Percentiles rank a stretch among this genome's conserved stretches.
Evolutionary conservation across 2,797 vertebrate genomes (phyloP).

Genomic region (Aplochiton taeniatus): DNA sequence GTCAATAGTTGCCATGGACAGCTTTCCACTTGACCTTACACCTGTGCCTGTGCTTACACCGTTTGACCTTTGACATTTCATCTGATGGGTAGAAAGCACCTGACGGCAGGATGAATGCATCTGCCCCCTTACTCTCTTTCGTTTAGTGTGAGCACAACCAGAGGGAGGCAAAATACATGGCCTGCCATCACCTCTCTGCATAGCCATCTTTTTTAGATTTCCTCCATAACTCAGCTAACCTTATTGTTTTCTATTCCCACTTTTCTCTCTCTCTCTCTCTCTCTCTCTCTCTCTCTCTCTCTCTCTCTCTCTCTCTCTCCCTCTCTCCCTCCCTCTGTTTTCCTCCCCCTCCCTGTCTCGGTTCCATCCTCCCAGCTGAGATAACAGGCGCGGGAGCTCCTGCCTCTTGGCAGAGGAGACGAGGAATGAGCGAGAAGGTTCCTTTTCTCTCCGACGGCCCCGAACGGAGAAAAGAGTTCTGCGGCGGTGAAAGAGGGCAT

Average conservation of each 20-base stretch:
- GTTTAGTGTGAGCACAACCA: slow-evolving; percentile 3
- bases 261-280: slow-evolving; percentile 2
- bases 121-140: not conserved
- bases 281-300: slow-evolving; percentile 16
- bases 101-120: not conserved
- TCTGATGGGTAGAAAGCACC: not conserved
- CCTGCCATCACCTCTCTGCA: too few relatives aligned
- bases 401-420: slow-evolving; percentile 72
- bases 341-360: slow-evolving; percentile 47
- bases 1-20: not conserved
- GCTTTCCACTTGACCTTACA: not conserved
- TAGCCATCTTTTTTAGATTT: too few relatives aligned
- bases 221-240: too few relatives aligned
- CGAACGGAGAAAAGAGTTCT: slow-evolving; percentile 29
- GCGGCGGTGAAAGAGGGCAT: slow-evolving; percentile 67
- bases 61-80: slow-evolving; percentile 17
- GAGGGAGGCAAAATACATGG: not conserved
- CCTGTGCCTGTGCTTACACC: not conserved
- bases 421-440: slow-evolving; percentile 43
- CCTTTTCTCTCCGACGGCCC: slow-evolving; percentile 28
- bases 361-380: slow-evolving; percentile 73
- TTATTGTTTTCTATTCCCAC: not conserved
- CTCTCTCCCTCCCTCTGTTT: slow-evolving; percentile 26
- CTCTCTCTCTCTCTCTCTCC: slow-evolving; percentile 19
- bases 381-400: slow-evolving; percentile 65